Evolutionary conservation across 2,113 vertebrate genomes (phyloP), one percentile per base, ranked within the genome.

Genomic region (Amphiprion percula): DNA sequence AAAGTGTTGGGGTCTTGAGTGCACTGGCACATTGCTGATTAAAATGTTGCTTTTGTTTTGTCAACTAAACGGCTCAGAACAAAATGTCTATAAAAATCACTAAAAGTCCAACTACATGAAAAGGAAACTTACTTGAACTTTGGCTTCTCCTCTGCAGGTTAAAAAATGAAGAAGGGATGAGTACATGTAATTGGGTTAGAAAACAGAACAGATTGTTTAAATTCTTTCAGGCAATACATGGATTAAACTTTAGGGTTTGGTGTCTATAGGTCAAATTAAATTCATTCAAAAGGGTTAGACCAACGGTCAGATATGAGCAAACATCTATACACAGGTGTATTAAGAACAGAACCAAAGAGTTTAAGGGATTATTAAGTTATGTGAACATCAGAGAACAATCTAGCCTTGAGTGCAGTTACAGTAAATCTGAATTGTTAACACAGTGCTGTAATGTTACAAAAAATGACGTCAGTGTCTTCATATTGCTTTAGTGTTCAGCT

Each of bases 121-220:
- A 61, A 70, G 21, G 47, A 73, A 71, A 97, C 97, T 98, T 94
- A 97, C 97, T 97, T 96, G 94, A 95, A 96, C 92, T 96, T 97
- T 86, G 96, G 97, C 94, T 96, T 98, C 91, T 96, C 96, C 83
- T 97, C 96, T 97, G 83, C 88, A 33, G 83, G 82, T 95, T 84
- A 85, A 85, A 82, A 89, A 75, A 87, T 84, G 89, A 94, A 92
- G 79, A 90, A 83, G 67, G 90, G 84, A 94, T 88, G 93, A 93
- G 89, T 91, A 92, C 65, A 93, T 70, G 84, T 91, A 69, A 90
- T 71, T 61, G 79, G 74, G 89, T 95, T 93, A 94, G 84, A 93
- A 37, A 85, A 87, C 68, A 62, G 55, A 79, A 75, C 74, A 64
- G 74, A 90, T 68, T 61, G 53, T 73, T 68, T 54, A 17, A 58